Evolutionary conservation across 1,140 invertebrate species (phyloP), one percentile per base, ranked within the genome.

Genomic region (Drosophila sturtevanti): DNA sequence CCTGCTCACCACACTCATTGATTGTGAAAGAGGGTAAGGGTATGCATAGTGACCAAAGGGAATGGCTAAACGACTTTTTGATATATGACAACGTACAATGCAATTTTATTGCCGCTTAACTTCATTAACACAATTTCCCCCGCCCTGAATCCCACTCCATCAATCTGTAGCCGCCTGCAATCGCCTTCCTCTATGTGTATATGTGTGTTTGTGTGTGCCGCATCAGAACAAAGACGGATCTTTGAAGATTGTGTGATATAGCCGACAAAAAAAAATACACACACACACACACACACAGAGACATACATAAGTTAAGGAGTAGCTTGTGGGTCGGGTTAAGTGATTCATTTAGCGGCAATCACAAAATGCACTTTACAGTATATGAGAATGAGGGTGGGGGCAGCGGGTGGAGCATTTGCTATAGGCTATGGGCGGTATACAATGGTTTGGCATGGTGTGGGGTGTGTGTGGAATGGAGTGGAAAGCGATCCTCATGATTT

Each of bases 281-380:
- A n/a, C n/a, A n/a, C n/a, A n/a, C n/a, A n/a, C n/a, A n/a, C n/a
- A n/a, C n/a, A n/a, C n/a, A n/a, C n/a, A n/a, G n/a, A n/a, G n/a
- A n/a, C n/a, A n/a, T n/a, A 18, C 41, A 61, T 51, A 44, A 68
- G 65, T 68, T 60, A 68, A 63, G 58, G 66, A 68, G 72, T 55
- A 65, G 55, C 54, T 60, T 68, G 62, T 44, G 63, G 60, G 66
- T 54, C 72, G 81, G 82, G 79, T 87, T 89, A 86, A 86, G 84
- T 86, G 82, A 86, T 86, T 86, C 82, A 86, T 86, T 86, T 86
- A 86, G 84, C 71, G 84, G 82, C 82, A 86, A 86, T 86, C 82
- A 86, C 67, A 87, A 79, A 86, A 87, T 86, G 84, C 82, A 86
- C 82, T 86, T 89, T 89, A 65, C 84, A 82, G 54, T 18, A 52